Conservation (phyloP, 2,113 vertebrate genomes). For the Melanotaenia duboulayi region DNA sequence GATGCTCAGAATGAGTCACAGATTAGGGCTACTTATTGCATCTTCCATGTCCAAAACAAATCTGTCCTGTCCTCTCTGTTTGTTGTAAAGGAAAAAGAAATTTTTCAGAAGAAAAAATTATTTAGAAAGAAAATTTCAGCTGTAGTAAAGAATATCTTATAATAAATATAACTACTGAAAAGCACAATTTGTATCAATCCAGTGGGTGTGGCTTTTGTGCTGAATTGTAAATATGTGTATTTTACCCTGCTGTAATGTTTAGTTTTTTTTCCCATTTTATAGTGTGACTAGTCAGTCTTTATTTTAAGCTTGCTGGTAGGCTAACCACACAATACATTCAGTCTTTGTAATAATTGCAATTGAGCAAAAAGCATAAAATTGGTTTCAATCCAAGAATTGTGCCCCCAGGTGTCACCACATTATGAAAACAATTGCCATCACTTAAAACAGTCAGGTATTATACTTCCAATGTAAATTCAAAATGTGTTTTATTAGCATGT, state of each 20-base stretch:
- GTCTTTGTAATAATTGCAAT: not conserved
- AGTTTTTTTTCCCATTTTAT: not conserved
- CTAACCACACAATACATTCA: not conserved
- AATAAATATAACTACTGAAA: no score
- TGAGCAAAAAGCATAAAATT: not conserved
- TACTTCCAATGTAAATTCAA: not conserved
- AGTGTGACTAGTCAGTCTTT: not conserved
- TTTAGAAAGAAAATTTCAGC: not conserved
- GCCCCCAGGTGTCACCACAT: not conserved
- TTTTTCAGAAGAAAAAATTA: not conserved
- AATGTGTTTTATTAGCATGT: not conserved
- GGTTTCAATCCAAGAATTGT: slow-evolving; percentile 1
- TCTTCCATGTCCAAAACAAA: slow-evolving; percentile 46
- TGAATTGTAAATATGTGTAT: not conserved
- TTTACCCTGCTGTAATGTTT: not conserved
- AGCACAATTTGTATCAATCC: not conserved
- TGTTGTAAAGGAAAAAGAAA: not conserved
- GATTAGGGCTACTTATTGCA: slow-evolving; percentile 61
- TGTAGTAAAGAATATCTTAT: not conserved
- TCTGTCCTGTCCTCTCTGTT: slow-evolving; percentile 37
- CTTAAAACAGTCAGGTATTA: slow-evolving; percentile 11
- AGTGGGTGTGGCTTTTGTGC: not conserved
- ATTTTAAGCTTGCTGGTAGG: not conserved
- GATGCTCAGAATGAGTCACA: slow-evolving; percentile 63
- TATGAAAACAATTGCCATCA: not conserved